phyloP scores from a whole-genome alignment of 1,140 invertebrate genomes.

The Linepithema humile region DNA sequence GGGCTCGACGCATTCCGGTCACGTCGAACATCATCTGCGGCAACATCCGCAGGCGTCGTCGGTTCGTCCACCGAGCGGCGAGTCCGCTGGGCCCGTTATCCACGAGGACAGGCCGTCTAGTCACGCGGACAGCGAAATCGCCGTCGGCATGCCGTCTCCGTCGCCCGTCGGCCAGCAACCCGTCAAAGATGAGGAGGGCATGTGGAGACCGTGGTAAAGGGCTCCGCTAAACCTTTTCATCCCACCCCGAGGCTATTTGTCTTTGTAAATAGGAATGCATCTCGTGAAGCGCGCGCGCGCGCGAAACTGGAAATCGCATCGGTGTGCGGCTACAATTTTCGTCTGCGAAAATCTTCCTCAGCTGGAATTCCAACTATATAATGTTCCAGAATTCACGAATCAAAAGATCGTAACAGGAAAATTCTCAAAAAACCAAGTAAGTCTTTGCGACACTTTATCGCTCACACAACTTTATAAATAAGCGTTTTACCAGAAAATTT shows the following conservation, averaged over 20 bases:
- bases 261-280: constrained; percentile 43
- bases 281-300: not conserved
- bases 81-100: constrained; percentile 70
- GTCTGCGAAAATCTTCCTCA: constrained; percentile 8
- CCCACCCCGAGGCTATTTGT: not conserved
- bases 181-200: constrained; percentile 82
- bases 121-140: constrained; percentile 71
- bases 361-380: no score
- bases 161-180: constrained; percentile 75
- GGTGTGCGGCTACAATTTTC: constrained; percentile 20
- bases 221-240: no score
- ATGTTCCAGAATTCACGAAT: no score
- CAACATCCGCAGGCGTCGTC: constrained; percentile 61
- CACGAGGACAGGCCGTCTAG: constrained; percentile 77
- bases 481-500: no score
- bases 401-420: no score
- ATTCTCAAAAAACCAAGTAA: no score
- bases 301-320: constrained; percentile 17
- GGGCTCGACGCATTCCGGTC: constrained; percentile 28
- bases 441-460: no score
- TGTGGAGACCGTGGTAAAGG: constrained; percentile 84
- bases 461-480: no score
- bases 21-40: constrained; percentile 47
- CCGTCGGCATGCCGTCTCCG: constrained; percentile 71
- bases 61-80: constrained; percentile 56